phyloP scores from a whole-genome alignment of 2,888 invertebrate species.

The Mayetiola destructor region DNA sequence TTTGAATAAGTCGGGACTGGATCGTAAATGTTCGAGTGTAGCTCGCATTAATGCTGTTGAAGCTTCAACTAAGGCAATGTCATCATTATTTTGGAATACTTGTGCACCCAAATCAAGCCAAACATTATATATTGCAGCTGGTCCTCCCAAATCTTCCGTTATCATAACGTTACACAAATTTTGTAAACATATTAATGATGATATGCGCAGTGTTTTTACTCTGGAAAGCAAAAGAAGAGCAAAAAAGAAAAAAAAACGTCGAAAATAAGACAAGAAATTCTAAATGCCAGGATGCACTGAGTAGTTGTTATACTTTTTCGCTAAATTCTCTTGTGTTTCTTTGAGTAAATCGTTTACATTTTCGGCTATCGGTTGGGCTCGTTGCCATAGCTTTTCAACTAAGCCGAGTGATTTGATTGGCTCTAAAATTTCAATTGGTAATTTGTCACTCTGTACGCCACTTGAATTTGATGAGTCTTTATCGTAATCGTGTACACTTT shows the following conservation, averaged over 20 bases:
- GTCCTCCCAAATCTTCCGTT: slow-evolving; percentile 48
- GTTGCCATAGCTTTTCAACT: slow-evolving; percentile 38
- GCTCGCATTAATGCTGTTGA: slow-evolving; percentile 60
- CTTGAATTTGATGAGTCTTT: slow-evolving; percentile 22
- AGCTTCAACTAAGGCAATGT: slow-evolving; percentile 45
- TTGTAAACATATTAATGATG: slow-evolving; percentile 52
- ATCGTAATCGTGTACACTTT: slow-evolving; percentile 33
- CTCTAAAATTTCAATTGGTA: slow-evolving; percentile 45
- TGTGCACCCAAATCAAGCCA: slow-evolving; percentile 52
- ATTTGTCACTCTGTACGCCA: slow-evolving; percentile 35
- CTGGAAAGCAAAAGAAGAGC: slow-evolving; percentile 29
- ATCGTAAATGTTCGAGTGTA: slow-evolving; percentile 51
- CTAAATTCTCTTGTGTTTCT: slow-evolving; percentile 36
- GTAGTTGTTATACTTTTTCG: slow-evolving; percentile 37
- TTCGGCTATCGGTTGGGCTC: slow-evolving; percentile 36
- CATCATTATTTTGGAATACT: slow-evolving; percentile 39
- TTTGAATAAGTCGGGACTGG: slow-evolving; percentile 37
- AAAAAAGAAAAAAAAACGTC: neutral
- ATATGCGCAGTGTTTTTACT: slow-evolving; percentile 42
- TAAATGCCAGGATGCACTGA: too few species aligned
- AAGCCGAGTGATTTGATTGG: slow-evolving; percentile 44
- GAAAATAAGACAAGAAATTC: too few species aligned
- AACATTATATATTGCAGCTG: slow-evolving; percentile 44
- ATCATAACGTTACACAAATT: slow-evolving; percentile 50
- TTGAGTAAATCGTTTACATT: slow-evolving; percentile 41